Base-by-base conservation (phyloP, 2,113 vertebrate species). In the Bostrychus sinensis region DNA sequence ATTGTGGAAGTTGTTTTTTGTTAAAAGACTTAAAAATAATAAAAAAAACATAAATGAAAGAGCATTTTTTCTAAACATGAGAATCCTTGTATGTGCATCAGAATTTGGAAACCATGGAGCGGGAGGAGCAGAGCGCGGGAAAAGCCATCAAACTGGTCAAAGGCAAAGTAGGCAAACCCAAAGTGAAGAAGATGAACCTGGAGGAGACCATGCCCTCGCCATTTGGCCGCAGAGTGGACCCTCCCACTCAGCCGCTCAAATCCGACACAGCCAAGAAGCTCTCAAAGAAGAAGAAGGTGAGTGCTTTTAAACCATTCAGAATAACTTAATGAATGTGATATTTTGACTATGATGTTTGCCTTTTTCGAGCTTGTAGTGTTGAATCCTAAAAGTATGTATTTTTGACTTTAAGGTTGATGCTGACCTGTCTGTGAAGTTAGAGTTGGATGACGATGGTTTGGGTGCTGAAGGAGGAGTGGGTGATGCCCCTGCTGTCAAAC, bases 81-180 rank as follows among this genome's bases (percentile, higher is more conserved):
- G 16, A 26, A 6, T 16, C 13, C 39, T 1, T 56, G 59, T 56
- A 28, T 60, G 3, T 60, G 1, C 41, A 2, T 45, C 72, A 89
- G 88, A 87, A 65, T 54, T 10, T 87, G 60, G 91, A 90, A 61
- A 19, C 69, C 1, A 92, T 93, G 80, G 97, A 99, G 87, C 92
- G 91, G 67, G 97, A 98, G 75, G 96, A 94, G 50, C 60, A 90
- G 85, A 86, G 85, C 38, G 72, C 89, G 42, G 96, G 96, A 5
- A 93, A 91, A 82, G 83, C 85, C 70, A 88, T 94, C 66, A 98
- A 96, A 84, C 87, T 96, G 77, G 91, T 99, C 73, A 99, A 98
- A 88, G 96, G 96, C n/a, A 98, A 98, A 91, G 93, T 98, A 68
- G 97, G 97, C 48, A 98, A 98, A 86, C 95, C 96, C 48, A 99